Percentiles rank a stretch among this genome's conserved stretches.
Evolutionary conservation across 2,888 invertebrate genomes (phyloP).

Genomic region (Melinopterus prodromus): DNA sequence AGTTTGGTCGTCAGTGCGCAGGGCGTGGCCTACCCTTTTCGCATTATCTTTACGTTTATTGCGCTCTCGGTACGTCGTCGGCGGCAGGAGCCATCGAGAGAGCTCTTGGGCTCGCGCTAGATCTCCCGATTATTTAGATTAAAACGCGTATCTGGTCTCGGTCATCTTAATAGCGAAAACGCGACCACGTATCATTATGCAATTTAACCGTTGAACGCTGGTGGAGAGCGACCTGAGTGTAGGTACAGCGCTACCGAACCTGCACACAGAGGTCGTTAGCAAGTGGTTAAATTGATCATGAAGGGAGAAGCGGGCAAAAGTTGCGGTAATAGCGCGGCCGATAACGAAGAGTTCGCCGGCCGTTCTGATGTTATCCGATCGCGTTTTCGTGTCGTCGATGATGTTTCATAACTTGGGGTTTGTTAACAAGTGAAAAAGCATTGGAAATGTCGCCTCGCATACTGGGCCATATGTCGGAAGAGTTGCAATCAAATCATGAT

Average conservation of each 20-base stretch:
- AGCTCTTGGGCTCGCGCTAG: slow-evolving; percentile 16
- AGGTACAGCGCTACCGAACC: neutral
- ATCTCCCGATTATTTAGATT: slow-evolving; percentile 30
- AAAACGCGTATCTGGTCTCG: slow-evolving; percentile 24
- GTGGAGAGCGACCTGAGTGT: neutral
- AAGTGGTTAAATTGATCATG: neutral
- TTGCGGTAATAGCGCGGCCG: neutral
- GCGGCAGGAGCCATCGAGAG: slow-evolving; percentile 61
- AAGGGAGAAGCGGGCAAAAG: neutral
- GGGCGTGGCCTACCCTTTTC: slow-evolving; percentile 4
- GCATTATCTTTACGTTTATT: slow-evolving; percentile 58
- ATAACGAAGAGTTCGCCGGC: neutral
- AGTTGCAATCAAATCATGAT: neutral
- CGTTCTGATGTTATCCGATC: neutral
- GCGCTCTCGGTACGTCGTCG: slow-evolving; percentile 66
- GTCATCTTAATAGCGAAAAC: slow-evolving; percentile 26
- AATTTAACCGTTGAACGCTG: slow-evolving; percentile 17
- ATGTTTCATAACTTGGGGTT: neutral
- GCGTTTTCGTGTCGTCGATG: neutral
- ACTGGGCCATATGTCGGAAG: neutral
- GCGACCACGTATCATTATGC: slow-evolving; percentile 29
- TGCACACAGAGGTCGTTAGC: neutral
- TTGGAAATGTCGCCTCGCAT: neutral
- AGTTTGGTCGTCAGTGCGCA: neutral
- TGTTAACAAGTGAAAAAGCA: neutral